Evolutionary conservation across 2,113 vertebrate genomes (phyloP), one percentile per base, ranked within the genome.

Genomic region (Grus americana): DNA sequence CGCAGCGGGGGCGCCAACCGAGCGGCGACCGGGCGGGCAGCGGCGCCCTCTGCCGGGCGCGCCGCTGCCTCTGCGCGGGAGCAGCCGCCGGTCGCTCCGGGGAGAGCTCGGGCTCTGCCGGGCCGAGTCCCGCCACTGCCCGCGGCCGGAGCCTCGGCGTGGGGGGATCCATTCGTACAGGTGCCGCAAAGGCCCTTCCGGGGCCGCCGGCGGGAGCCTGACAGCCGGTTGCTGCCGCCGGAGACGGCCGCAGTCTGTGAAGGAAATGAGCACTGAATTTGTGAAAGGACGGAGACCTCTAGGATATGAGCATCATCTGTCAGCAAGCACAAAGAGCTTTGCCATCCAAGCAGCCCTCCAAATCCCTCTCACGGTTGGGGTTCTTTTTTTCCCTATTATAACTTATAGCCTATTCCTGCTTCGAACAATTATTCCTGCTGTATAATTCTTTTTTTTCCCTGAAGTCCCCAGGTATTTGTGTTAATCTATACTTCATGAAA

Each of bases 311-410:
- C 38, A 2, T 20, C 8, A 2, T 9, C 66, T 3, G 47, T 15
- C 47, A 20, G n/a, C 75, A 3, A 7, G 17, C n/a, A 44, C 40
- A 6, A 10, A 9, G 59, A 14, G 59, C 68, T 49, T 12, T 29
- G 42, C 42, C 16, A 6, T 22, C 66, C 59, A 4, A 49, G 44
- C 27, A 2, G 42, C 4, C n/a, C 44, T 49, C 68, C 59, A 9
- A 7, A 24, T 20, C 30, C 46, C 40, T 22, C 30, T 18, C n/a
- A 44, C 14, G 44, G 44, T 44, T 44, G 40, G 40, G 40, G 11
- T 42, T 1, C 22, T 22, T 14, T 24, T 16, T 15, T 11, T 3
- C 16, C 11, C 12, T 6, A 0, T 32, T 38, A 6, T 18, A 36
- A 57, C 12, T 79, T 36, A 3, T 4, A 40, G 46, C 32, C 67